Evolutionary conservation across 2,888 invertebrate species (phyloP).

Genomic region (Macaria notata): DNA sequence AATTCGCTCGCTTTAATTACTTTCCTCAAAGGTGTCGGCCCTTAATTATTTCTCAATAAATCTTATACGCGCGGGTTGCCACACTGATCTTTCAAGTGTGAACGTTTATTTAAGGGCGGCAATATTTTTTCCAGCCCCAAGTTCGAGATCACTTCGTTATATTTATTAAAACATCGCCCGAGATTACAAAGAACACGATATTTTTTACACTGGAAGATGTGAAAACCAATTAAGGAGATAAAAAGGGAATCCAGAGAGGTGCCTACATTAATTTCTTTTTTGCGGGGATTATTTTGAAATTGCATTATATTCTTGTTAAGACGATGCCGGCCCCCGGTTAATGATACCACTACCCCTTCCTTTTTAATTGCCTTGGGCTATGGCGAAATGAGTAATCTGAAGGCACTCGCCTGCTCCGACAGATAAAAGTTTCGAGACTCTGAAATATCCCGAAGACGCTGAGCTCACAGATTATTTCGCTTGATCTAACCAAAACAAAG

Average conservation of each 20-base stretch:
- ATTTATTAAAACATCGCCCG: constrained; percentile 82
- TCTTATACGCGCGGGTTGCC: constrained; percentile 64
- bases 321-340: constrained; percentile 69
- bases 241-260: constrained; percentile 80
- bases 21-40: constrained; percentile 54
- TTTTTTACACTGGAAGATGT: constrained; percentile 82
- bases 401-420: constrained; percentile 66
- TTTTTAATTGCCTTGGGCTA: constrained; percentile 80
- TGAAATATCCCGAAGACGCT: constrained; percentile 43
- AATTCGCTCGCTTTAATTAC: constrained; percentile 62
- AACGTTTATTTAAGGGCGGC: constrained; percentile 78
- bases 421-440: constrained; percentile 70
- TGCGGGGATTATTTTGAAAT: constrained; percentile 82
- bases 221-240: constrained; percentile 83
- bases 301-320: constrained; percentile 83
- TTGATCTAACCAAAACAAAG: constrained; percentile 30
- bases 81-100: constrained; percentile 79
- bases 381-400: constrained; percentile 79
- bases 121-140: constrained; percentile 74
- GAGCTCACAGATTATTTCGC: constrained; percentile 28
- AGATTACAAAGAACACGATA: constrained; percentile 82
- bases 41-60: constrained; percentile 80
- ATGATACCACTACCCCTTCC: constrained; percentile 80
- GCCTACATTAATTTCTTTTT: constrained; percentile 82
- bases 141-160: constrained; percentile 75